Evolutionary conservation across 2,113 vertebrate genomes (phyloP).

Genomic region (Pteronura brasiliensis): DNA sequence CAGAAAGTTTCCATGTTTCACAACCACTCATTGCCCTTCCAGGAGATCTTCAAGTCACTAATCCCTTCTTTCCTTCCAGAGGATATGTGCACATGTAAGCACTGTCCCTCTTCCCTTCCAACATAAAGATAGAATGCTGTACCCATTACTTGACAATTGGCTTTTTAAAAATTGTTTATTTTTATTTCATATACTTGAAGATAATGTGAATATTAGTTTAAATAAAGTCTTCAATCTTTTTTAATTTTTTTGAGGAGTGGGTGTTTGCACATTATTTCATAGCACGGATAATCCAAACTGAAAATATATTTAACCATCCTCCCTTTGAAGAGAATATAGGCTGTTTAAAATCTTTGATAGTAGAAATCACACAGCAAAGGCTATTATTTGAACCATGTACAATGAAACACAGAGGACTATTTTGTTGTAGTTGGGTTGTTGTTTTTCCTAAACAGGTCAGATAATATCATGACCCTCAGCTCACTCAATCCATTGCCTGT

Average conservation of each 20-base stretch:
- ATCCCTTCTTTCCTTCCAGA: background rate
- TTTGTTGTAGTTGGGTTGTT: background rate
- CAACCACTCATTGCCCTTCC: background rate
- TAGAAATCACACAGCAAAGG: background rate
- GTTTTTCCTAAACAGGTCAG: background rate
- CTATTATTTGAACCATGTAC: background rate
- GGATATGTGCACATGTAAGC: accelerated
- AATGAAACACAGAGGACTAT: background rate
- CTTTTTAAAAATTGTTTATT: background rate
- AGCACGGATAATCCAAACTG: background rate
- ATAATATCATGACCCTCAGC: background rate
- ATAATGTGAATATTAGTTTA: background rate
- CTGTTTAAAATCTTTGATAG: background rate
- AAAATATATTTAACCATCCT: background rate
- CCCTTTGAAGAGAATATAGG: background rate
- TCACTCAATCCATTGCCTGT: background rate
- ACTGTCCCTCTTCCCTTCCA: background rate
- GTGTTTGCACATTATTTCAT: background rate
- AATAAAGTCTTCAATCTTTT: background rate
- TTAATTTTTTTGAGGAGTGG: background rate
- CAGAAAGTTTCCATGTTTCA: background rate
- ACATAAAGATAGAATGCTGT: background rate
- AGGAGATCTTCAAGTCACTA: background rate
- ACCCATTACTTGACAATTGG: background rate
- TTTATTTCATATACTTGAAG: background rate